Base-by-base conservation (phyloP, 2,797 vertebrate genomes). In the Eospalax fontanierii region DNA sequence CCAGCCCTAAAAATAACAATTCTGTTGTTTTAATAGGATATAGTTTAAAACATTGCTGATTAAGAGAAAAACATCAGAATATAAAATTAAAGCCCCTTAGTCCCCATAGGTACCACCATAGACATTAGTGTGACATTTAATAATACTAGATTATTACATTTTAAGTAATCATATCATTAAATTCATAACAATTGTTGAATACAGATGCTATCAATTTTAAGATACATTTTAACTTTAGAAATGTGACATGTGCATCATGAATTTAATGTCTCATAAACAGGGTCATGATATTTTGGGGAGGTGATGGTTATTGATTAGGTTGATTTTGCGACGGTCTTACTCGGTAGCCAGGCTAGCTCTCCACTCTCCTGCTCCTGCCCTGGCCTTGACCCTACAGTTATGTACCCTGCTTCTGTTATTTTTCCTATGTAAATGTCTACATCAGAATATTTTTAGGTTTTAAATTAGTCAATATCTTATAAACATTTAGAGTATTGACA, bases 21-120 rank as follows among this genome's bases (percentile, higher is more conserved):
- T 28, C 24, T 73, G 57, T 84, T 66, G 30, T 54, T 90, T 70
- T 93, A 40, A 65, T 80, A 63, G n/a, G 30, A 59, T 91, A 75
- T 89, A 63, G 50, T 40, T 40, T 28, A 76, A 91, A 59, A 93
- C 50, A 50, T 65, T 71, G 43, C 22, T 86, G 4, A 91, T 82
- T 75, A 84, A 50, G 85, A 93, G 68, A 73, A 82, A 54, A 92
- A 75, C 30, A 82, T 40, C 10, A 93, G 43, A 73, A n/a, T 81
- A 80, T 71, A 94, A 96, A 91, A 50, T 63, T 33, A 94, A 91
- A 91, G 19, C 15, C 2, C 35, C 43, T 11, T 66, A 91, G 43
- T 61, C 15, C 40, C 40, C 57, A 15, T 59, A 73, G 70, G 30
- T 66, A 86, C 46, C 33, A 50, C 38, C 0, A 75, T 24, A 61